Evolutionary conservation across 2,113 vertebrate genomes (phyloP), one percentile per base, ranked within the genome.

Genomic region (Piaya cayana): DNA sequence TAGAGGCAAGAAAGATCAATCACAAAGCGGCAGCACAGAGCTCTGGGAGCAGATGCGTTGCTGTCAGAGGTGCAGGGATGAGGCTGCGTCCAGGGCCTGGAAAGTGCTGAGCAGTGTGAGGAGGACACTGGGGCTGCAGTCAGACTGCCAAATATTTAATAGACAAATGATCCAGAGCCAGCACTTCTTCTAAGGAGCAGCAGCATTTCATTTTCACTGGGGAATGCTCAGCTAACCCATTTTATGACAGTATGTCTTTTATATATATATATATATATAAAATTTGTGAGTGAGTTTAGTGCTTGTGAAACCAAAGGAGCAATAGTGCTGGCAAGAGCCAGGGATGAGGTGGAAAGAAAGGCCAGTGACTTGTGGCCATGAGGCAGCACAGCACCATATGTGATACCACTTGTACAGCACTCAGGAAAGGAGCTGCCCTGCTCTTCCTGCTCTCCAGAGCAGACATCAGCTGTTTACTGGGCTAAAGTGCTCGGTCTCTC

Each of bases 121-220:
- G 50, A 70, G 15, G 50, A 60, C 50, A 30, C 53, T 6, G 43
- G 29, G 36, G 65, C 72, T 78, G 91, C 70, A 79, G 39, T 52
- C 68, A 78, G 82, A 71, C 60, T 55, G 76, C 69, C 80, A 86
- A 92, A 64, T 86, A 71, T 69, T 89, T 74, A 84, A 78, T 6
- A 65, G 81, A 88, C n/a, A 83, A 93, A 87, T 71, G 27, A 86
- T 72, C 80, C 89, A 79, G 83, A 88, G 56, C 69, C 43, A 88
- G 64, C 56, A 55, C 36, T 88, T 86, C 77, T 59, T 71, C 60
- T 43, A 62, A 91, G 82, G 65, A 69, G 37, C 55, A 65, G 87
- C 67, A 92, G 82, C 82, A 88, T 71, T 79, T 88, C 55, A 69
- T 92, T 95, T 86, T 80, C 74, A 80, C 12, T 12, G 47, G 53